phyloP scores from a whole-genome alignment of 2,113 vertebrate species.

The Xiphorhynchus elegans region DNA sequence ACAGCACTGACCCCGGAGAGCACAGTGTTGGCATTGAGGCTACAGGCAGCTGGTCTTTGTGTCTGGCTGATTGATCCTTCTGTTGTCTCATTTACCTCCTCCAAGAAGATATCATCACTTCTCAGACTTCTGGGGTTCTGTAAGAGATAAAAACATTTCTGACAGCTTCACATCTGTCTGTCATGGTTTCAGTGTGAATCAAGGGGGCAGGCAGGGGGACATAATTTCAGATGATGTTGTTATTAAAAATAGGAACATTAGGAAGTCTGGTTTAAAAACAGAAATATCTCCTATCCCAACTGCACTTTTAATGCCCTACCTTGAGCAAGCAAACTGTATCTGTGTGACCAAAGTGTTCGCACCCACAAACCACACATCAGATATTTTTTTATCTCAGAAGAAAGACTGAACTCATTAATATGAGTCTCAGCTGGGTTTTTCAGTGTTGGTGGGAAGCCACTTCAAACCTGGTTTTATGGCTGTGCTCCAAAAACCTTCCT shows the following conservation, averaged over 20 bases:
- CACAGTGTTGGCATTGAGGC: conserved; percentile 67
- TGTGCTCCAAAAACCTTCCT: background rate
- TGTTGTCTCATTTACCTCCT: conserved; percentile 31
- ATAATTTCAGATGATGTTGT: background rate
- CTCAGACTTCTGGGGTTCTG: conserved; percentile 54
- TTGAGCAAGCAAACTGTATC: background rate
- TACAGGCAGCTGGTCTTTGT: conserved; percentile 65
- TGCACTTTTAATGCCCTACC: background rate
- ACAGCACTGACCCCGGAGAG: conserved; percentile 75
- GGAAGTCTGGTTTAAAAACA: background rate
- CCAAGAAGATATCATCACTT: conserved; percentile 51
- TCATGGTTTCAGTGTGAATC: background rate
- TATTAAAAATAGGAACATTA: background rate
- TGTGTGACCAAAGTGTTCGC: background rate
- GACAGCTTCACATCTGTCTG: background rate
- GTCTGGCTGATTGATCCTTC: conserved; percentile 43
- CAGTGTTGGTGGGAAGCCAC: background rate
- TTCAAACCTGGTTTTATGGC: background rate
- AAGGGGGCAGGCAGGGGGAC: background rate
- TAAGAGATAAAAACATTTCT: background rate
- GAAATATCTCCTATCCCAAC: background rate
- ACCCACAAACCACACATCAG: conserved; percentile 32
- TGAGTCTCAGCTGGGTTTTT: background rate
- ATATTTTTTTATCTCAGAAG: background rate
- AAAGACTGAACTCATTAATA: background rate